Conservation (phyloP, 2,888 invertebrate species). For the Cerastis rubricosa region DNA sequence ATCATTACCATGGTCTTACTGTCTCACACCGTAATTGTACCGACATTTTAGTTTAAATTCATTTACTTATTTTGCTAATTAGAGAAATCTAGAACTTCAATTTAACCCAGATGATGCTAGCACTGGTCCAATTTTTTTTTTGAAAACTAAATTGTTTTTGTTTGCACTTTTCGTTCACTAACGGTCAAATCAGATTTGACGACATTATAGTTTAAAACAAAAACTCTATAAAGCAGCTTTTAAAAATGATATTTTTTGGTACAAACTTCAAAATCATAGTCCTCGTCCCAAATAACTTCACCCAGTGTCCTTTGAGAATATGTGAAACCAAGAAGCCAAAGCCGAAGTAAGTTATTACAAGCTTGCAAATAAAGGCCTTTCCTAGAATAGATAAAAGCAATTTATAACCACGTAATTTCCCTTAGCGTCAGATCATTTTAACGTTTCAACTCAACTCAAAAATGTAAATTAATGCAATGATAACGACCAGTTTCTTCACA, state of each 20-base stretch:
- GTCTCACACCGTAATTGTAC: constrained; percentile 20
- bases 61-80: not conserved
- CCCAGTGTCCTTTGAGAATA: not conserved
- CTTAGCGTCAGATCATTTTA: not conserved
- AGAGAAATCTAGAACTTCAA: not conserved
- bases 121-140: no score
- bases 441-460: not conserved
- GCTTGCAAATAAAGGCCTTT: not conserved
- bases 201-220: not conserved
- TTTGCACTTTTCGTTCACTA: not conserved
- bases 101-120: not conserved
- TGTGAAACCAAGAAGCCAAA: not conserved
- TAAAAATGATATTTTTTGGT: no score
- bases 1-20: constrained; percentile 6
- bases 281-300: not conserved
- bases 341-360: no score
- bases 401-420: not conserved
- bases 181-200: not conserved
- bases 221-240: not conserved
- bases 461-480: not conserved
- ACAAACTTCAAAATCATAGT: not conserved
- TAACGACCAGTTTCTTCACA: not conserved
- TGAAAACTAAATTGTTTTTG: no score
- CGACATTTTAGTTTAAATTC: constrained; percentile 1
- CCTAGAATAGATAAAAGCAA: not conserved